phyloP scores from a whole-genome alignment of 2,113 vertebrate genomes.

The Stegastes partitus region DNA sequence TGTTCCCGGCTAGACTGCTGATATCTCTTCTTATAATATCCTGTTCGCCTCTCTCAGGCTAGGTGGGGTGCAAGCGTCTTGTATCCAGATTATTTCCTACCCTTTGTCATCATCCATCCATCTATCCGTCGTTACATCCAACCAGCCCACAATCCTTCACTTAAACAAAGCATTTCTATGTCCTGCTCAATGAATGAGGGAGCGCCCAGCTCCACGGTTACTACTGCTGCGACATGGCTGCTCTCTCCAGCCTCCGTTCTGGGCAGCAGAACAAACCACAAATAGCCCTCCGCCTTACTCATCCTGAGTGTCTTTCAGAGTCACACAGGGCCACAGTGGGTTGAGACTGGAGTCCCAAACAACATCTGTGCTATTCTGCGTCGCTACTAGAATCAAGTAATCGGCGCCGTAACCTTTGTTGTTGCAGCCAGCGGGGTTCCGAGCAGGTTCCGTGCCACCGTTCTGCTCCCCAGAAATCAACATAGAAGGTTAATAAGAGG shows the following conservation, averaged over 20 bases:
- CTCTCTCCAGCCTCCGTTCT: constrained; percentile 49
- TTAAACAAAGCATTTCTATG: constrained; percentile 47
- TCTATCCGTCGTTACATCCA: constrained; percentile 13
- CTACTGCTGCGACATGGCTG: constrained; percentile 35
- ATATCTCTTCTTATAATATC: constrained; percentile 78
- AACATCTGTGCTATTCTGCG: constrained; percentile 18
- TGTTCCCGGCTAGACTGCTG: constrained; percentile 80
- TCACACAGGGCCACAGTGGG: constrained; percentile 52
- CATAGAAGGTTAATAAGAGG: constrained; percentile 15
- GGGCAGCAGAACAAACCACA: constrained; percentile 66
- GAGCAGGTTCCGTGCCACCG: not conserved
- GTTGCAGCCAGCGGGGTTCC: not conserved
- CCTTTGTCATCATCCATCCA: constrained; percentile 20
- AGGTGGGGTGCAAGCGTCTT: constrained; percentile 57
- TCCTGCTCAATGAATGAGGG: constrained; percentile 41
- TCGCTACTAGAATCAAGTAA: constrained; percentile 37
- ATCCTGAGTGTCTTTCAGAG: constrained; percentile 62
- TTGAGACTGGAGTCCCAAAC: constrained; percentile 48
- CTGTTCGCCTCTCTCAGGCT: constrained; percentile 59
- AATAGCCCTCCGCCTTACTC: constrained; percentile 69
- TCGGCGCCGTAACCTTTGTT: constrained; percentile 27
- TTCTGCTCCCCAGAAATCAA: constrained; percentile 10
- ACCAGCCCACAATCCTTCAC: constrained; percentile 12
- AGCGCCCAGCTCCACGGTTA: constrained; percentile 49
- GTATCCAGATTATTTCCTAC: constrained; percentile 46